Base-by-base conservation (phyloP, 2,797 vertebrate species). In the Fringilla coelebs region DNA sequence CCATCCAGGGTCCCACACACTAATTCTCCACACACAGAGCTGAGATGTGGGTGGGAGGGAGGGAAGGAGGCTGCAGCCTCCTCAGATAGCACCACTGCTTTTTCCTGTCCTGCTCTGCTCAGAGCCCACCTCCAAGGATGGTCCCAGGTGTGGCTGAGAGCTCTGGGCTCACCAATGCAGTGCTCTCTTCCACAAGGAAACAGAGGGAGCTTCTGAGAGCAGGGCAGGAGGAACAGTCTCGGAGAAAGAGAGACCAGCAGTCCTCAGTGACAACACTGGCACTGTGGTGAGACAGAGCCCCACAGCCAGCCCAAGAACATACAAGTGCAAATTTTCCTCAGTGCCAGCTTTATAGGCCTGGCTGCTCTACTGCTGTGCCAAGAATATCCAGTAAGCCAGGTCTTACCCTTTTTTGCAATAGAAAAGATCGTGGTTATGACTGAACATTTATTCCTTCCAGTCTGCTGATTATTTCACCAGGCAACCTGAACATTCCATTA, bases 381-480 rank as follows among this genome's bases (percentile, higher is more conserved):
- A 76, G 82, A 93, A 87, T 62, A 94, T 40, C 46, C 74, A 75
- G 71, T 32, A 70, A 78, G 41, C 36, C 52, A 82, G 34, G 71
- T 61, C 57, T 87, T 85, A 57, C 32, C 31, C 19, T 41, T 43
- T 85, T 76, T 26, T 77, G 52, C 4, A 2, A 74, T 32, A 87
- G 72, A 83, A 84, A 70, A 61, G 46, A 94, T 82, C 1, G 0
- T 88, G 61, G 67, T 91, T 87, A 87, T 2, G 9, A 91, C 46
- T 72, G 68, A 96, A 94, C 81, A 90, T 85, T 76, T 65, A 87
- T 92, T 51, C 87, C 40, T 94, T 95, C 93, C 83, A 90, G 67
- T 79, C 83, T 90, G 82, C 85, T 95, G 91, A 93, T 91, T 94
- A 94, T 92, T 96, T 96, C 80, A 90, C 91, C 58, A 94, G 72